Conservation (phyloP, 2,797 vertebrate species). For the Yasuhikotakia modesta region DNA sequence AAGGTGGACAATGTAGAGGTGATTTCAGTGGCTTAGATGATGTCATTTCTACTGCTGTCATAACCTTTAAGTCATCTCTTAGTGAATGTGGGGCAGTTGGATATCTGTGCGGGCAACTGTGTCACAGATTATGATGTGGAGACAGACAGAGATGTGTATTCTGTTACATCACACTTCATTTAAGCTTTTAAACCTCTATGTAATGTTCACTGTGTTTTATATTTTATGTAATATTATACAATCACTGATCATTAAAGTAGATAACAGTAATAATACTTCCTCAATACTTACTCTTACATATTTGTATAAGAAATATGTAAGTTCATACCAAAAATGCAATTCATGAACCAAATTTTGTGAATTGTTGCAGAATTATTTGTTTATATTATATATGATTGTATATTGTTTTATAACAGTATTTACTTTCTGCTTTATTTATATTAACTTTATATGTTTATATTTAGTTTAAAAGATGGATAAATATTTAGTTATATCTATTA, state of each 20-base stretch:
- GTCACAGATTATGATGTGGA: constrained; percentile 21
- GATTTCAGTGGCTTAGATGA: not conserved
- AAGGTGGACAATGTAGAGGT: not conserved
- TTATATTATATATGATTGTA: no score
- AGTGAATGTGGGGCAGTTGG: constrained; percentile 28
- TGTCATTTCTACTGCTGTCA: not conserved
- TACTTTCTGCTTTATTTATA: no score
- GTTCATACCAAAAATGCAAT: no score
- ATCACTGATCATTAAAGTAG: not conserved
- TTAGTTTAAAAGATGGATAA: no score
- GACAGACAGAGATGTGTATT: not conserved
- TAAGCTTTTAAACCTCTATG: not conserved
- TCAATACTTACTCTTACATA: no score
- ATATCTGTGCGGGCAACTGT: constrained; percentile 7
- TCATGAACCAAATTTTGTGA: no score
- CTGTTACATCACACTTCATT: not conserved
- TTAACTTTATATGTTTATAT: no score
- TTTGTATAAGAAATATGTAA: no score
- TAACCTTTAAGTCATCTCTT: constrained; percentile 17
- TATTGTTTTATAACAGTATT: no score
- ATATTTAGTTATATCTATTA: no score
- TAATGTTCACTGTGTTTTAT: not conserved
- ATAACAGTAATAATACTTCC: not conserved
- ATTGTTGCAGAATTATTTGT: no score
- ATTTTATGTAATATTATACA: not conserved